Conservation (phyloP, 2,113 vertebrate genomes). For the Lampris incognitus region DNA sequence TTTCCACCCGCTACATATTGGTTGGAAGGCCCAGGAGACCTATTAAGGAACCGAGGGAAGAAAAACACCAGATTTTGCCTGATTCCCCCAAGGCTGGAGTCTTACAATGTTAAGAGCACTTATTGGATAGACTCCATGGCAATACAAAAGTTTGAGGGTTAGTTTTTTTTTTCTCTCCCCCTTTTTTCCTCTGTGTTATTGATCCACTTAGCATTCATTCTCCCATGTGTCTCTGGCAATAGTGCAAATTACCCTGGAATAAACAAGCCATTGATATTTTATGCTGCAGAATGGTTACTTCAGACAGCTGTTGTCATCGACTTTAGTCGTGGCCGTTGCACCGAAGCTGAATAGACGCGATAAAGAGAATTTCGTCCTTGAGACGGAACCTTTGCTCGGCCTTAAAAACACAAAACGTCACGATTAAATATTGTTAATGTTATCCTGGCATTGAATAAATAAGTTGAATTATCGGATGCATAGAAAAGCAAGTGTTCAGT, state of each 20-base stretch:
- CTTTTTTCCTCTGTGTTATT: slow-evolving; percentile 47
- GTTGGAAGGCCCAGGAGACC: slow-evolving; percentile 78
- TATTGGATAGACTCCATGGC: slow-evolving; percentile 69
- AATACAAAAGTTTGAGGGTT: slow-evolving; percentile 71
- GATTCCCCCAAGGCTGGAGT: slow-evolving; percentile 72
- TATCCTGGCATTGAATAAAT: too few species aligned
- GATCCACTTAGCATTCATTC: slow-evolving; percentile 69
- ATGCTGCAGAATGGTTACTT: not conserved
- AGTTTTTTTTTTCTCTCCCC: slow-evolving; percentile 44
- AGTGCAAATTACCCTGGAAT: slow-evolving; percentile 49
- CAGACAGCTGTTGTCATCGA: not conserved
- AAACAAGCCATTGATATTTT: slow-evolving; percentile 12
- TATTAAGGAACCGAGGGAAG: slow-evolving; percentile 82
- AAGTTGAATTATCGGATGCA: too few species aligned
- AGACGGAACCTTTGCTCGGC: too few species aligned
- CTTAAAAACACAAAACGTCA: too few species aligned
- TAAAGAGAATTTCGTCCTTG: too few species aligned
- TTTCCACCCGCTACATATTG: slow-evolving; percentile 77
- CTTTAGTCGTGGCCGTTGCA: not conserved
- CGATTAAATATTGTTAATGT: too few species aligned
- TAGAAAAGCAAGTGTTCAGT: not conserved
- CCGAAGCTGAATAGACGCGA: not conserved
- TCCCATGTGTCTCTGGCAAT: slow-evolving; percentile 52
- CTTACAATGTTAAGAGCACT: slow-evolving; percentile 78
- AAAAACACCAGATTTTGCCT: slow-evolving; percentile 85